A percentile compares a stretch with the other conserved stretches of the same genome.
Conservation (phyloP, 2,888 invertebrate species). For the Cataglyphis albicans region DNA sequence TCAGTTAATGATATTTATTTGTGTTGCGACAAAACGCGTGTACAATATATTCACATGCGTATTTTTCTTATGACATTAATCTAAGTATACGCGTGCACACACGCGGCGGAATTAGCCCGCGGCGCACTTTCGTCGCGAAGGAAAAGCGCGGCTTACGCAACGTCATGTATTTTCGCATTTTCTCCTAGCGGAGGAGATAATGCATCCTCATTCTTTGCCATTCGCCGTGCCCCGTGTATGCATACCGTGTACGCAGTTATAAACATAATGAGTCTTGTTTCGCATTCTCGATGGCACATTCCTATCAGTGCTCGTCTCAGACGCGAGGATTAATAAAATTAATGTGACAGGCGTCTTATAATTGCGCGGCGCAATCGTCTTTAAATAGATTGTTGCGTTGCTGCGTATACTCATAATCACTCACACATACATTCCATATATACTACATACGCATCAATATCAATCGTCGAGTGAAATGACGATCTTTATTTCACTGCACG, state of each 20-base stretch:
- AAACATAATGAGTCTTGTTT: conserved; percentile 71
- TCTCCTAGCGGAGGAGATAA: conserved; percentile 12
- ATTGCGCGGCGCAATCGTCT: conserved; percentile 20
- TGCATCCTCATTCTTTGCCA: conserved; percentile 24
- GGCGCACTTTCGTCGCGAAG: conserved; percentile 42
- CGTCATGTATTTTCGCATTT: conserved; percentile 40
- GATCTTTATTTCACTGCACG: not conserved
- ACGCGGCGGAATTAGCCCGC: conserved; percentile 25
- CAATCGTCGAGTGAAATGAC: not conserved
- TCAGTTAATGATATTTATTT: conserved; percentile 70
- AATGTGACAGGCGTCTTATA: conserved; percentile 15
- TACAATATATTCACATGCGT: conserved; percentile 77
- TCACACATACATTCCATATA: not conserved
- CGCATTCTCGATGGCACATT: conserved; percentile 81
- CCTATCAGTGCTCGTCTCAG: conserved; percentile 75
- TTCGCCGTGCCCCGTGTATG: conserved; percentile 20
- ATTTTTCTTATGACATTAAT: conserved; percentile 51
- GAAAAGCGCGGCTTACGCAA: conserved; percentile 50
- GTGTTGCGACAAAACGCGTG: conserved; percentile 72
- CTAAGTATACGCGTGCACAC: conserved; percentile 26
- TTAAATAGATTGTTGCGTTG: conserved; percentile 34
- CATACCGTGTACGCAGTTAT: conserved; percentile 34
- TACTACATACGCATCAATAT: conserved; percentile 22
- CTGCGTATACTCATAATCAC: conserved; percentile 5
- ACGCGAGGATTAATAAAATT: conserved; percentile 56